Base-by-base conservation (phyloP, 2,113 vertebrate genomes). In the Falco punctatus region DNA sequence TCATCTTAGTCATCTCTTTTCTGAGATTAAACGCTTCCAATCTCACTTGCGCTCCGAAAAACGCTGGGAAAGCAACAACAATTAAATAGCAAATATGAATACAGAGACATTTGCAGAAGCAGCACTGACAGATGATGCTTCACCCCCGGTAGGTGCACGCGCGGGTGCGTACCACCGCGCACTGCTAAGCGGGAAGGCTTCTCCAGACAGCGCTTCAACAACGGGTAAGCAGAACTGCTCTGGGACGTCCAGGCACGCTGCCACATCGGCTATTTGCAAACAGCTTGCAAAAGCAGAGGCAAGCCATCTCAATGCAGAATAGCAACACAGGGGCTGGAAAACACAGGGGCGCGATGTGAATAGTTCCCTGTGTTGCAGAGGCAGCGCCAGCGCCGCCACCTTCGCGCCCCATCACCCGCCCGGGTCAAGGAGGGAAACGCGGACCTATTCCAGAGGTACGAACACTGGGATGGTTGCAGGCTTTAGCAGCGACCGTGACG, bases 31-130 rank as follows among this genome's bases (percentile, higher is more conserved):
- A 93, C 48, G 8, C 55, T 86, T 73, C 85, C 90, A 51, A 10
- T 28, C 74, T 88, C 54, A 16, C 64, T 91, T 82, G 2, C 13
- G 75, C 75, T 67, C 90, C 1, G 3, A 38, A 73, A 93, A 82
- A 17, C 6, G 70, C 87, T 65, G 82, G 79, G 79, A 74, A 92
- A 95, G 89, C 86, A 94, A 28, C 78, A 84, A 77, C 59, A 93
- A 93, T 73, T 70, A 80, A 81, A 78, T 2, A 79, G 57, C 66
- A 75, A 75, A 85, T 54, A 40, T 3, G 26, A 84, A 48, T 5
- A 23, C 44, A 77, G 81, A 61, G 74, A 18, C 42, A 11, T 78
- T 51, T 77, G 64, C 33, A 71, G 38, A 20, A 69, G 66, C 3
- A 80, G 46, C 7, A 33, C 49, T 11, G 86, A 11, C 27, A 65